These are phyloP conservation scores for Folsomia manolachei DNA, from an alignment of 2,888 invertebrate genomes.

Conservation along the genomic window DNA sequence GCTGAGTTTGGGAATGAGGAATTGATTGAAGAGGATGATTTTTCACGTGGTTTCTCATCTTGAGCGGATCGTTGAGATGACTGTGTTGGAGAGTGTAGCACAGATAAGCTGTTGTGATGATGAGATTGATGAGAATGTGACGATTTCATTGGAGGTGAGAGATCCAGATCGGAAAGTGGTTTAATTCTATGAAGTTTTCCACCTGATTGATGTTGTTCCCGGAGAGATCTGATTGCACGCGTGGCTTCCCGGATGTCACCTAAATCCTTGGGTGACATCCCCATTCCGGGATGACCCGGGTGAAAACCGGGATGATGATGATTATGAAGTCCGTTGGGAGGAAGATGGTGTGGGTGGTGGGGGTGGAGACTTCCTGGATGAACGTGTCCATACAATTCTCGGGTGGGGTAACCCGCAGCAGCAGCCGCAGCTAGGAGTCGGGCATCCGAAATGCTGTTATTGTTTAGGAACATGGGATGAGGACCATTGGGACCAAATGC, in stretches of 20 bases:
- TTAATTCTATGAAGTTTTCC: conserved; percentile 37
- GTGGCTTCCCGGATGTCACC: conserved; percentile 42
- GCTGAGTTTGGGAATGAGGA: conserved; percentile 23
- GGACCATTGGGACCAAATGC: conserved; percentile 40
- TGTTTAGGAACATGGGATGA: conserved; percentile 47
- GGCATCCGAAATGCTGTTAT: conserved; percentile 39
- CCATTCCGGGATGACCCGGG: conserved; percentile 24
- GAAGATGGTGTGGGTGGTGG: conserved; percentile 27
- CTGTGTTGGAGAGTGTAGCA: neutral
- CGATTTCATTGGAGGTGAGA: conserved; percentile 8
- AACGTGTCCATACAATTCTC: conserved; percentile 36
- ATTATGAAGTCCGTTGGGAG: conserved; percentile 13
- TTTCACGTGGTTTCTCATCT: conserved; percentile 8
- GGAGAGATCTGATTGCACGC: conserved; percentile 35
- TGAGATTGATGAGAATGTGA: conserved; percentile 10
- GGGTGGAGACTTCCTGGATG: conserved; percentile 31
- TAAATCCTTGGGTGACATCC: conserved; percentile 44
- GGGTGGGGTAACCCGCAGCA: conserved; percentile 42
- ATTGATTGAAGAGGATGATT: conserved; percentile 23
- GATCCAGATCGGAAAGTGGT: conserved; percentile 9
- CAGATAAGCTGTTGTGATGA: too few species aligned
- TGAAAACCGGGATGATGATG: conserved; percentile 21
- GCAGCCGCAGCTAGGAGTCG: conserved; percentile 44
- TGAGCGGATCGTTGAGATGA: neutral
- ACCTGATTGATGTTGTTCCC: conserved; percentile 35